Evolutionary conservation across 2,888 invertebrate species (phyloP), one percentile per base, ranked within the genome.

Genomic region (Podotricha telesiphe): DNA sequence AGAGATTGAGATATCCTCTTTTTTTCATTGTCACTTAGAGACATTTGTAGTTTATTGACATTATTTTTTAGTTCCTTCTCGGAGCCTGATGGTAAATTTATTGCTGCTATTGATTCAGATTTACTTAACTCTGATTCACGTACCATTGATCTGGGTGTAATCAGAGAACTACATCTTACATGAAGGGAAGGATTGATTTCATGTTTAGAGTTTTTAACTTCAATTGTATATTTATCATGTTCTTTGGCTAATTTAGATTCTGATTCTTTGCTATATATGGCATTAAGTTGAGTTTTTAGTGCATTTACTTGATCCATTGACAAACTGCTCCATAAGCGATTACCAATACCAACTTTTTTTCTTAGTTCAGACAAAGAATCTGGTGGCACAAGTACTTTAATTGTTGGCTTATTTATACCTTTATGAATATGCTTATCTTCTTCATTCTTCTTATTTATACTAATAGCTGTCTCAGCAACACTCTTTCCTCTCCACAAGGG

Each of bases 401-500:
- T 28, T 15, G 82, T 84, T 34, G 87, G 86, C 73, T 88, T 89
- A 6, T 82, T 48, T 11, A 74, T 67, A 11, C 79, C 17, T 48
- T 19, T 76, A 61, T 81, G 82, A 19, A 82, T 75, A 62, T 84
- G 82, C 45, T 58, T 67, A 3, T 45, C 45, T 42, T 61, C 86
- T 28, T 94, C 93, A 69, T 94, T 94, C 77, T 94, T 95, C 77
- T 93, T 94, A 64, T 95, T 94, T 80, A 97, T 94, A 71, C 94
- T 95, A 73, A 94, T 95, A 0, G 97, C 97, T 58, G 97, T 94
- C 88, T 97, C 96, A 1, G 95, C 94, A 0, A 97, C 97, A 13
- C 97, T 97, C 74, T 94, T 96, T 8, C 97, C 97, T 55, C 97
- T 93, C 97, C 97, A 97, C 34, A 97, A 89, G 2, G 96, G 96